Base-by-base conservation (phyloP, 2,888 invertebrate genomes). In the Galerucella pusilla region DNA sequence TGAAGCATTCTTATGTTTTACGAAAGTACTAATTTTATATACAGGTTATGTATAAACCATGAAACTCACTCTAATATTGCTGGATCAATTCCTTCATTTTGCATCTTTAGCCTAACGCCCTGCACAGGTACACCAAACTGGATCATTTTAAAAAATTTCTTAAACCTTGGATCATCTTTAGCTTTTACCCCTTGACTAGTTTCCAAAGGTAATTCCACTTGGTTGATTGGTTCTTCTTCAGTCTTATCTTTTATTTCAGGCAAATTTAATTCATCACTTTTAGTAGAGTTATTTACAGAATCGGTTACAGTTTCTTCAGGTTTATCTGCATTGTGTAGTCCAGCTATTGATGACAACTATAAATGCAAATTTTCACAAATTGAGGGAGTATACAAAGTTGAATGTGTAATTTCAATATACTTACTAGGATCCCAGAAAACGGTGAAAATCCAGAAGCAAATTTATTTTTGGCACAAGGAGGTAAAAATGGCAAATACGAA, bases 141-240 rank as follows among this genome's bases (percentile, higher is more conserved):
- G 1, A 96, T 85, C 97, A 97, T 96, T 90, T 96, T 97, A 75
- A 97, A 93, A 88, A 93, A 97, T 86, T 91, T 93, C 35, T 91
- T 89, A 87, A 93, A 96, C 80, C 91, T 90, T 5, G 92, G 91
- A 86, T 94, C 93, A 69, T 91, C 89, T 76, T 87, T 87, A 49
- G 87, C 88, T 71, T 86, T 87, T n/a, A 86, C 80, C 2, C 86
- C 87, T 46, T 16, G 9, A 12, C 1, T 35, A 42, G 14, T 63
- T 46, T 10, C 42, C 12, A 20, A 16, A 65, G 76, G 65, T 14
- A 54, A 52, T 49, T 42, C 67, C 28, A 52, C 54, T 28, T 70
- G 57, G 20, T 85, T 79, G 78, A 77, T 76, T 57, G 63, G 42
- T 16, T 67, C 66, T n/a, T 52, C 71, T 73, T 67, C 76, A n/a